Percentiles rank a stretch among this genome's conserved stretches.
phyloP scores from a whole-genome alignment of 2,888 invertebrate genomes.

The Drosophila picticornis region DNA sequence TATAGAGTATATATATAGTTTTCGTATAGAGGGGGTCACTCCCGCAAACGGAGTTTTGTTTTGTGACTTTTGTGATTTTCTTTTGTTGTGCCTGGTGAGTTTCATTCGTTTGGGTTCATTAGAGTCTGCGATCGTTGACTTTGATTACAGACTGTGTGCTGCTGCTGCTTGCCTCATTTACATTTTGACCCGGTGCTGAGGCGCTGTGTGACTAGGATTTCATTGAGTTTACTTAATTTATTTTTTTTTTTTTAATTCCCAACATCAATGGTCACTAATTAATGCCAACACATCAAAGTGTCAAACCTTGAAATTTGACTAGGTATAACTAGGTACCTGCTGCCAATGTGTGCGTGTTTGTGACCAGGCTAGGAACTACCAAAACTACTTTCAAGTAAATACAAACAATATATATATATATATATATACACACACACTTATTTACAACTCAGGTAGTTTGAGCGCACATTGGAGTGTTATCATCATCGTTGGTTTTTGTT shows the following conservation, averaged over 20 bases:
- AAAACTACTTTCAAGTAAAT: slow-evolving; percentile 38
- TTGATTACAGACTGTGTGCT: slow-evolving; percentile 42
- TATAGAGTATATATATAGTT: not conserved
- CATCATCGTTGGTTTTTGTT: slow-evolving; percentile 20
- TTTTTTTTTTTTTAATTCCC: slow-evolving; percentile 2
- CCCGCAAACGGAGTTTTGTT: slow-evolving; percentile 45
- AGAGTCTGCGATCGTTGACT: slow-evolving; percentile 50
- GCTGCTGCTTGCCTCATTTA: slow-evolving; percentile 46
- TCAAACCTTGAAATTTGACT: slow-evolving; percentile 56
- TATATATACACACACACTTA: not conserved
- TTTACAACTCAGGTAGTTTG: slow-evolving; percentile 47
- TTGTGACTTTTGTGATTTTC: slow-evolving; percentile 26
- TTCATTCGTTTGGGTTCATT: slow-evolving; percentile 39
- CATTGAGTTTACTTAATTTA: slow-evolving; percentile 42
- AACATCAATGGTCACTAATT: slow-evolving; percentile 65
- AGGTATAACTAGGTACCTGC: slow-evolving; percentile 35
- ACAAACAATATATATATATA: not conserved
- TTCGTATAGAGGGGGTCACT: slow-evolving; percentile 22
- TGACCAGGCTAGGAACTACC: slow-evolving; percentile 10
- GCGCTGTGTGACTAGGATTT: slow-evolving; percentile 54
- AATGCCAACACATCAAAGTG: slow-evolving; percentile 60
- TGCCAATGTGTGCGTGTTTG: not conserved
- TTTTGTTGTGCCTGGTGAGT: slow-evolving; percentile 31
- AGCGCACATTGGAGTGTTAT: slow-evolving; percentile 42
- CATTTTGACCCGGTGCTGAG: slow-evolving; percentile 36